Conservation (phyloP, 2,888 invertebrate species). For the Rotaria socialis region DNA sequence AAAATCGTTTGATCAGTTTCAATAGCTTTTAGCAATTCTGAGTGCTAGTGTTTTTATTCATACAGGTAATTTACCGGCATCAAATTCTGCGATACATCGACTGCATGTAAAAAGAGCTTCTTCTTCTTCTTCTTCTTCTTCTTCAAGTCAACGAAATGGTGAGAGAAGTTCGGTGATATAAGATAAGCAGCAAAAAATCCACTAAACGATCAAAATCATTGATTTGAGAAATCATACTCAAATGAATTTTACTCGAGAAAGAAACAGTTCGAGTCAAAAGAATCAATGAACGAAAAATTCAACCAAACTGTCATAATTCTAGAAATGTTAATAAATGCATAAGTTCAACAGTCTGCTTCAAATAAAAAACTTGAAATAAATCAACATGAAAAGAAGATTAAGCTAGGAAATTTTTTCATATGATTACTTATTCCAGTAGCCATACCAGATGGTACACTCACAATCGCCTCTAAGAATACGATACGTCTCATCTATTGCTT, state of each 20-base stretch:
- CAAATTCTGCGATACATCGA: conserved; percentile 51
- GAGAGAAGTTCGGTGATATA: conserved; percentile 54
- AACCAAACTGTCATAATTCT: conserved; percentile 53
- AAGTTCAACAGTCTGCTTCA: conserved; percentile 58
- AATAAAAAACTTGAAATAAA: conserved; percentile 52
- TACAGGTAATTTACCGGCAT: conserved; percentile 51
- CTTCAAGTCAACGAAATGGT: conserved; percentile 59
- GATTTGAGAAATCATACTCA: conserved; percentile 47
- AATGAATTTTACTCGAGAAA: conserved; percentile 50
- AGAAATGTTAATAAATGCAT: conserved; percentile 58
- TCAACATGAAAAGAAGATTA: not conserved
- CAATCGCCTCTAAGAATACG: conserved; percentile 58
- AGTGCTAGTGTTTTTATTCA: conserved; percentile 55
- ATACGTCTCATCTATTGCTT: conserved; percentile 51
- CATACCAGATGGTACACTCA: conserved; percentile 57
- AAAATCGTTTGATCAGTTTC: conserved; percentile 54
- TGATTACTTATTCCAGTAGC: conserved; percentile 58
- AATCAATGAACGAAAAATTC: conserved; percentile 53
- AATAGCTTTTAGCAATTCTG: conserved; percentile 54
- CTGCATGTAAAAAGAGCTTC: conserved; percentile 56
- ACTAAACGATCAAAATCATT: conserved; percentile 45
- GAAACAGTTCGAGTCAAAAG: conserved; percentile 54
- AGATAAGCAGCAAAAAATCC: conserved; percentile 54
- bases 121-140: conserved; percentile 56
- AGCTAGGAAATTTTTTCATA: conserved; percentile 53